Base-by-base conservation (phyloP, 2,113 vertebrate genomes). In the Tragelaphus buxtoni region DNA sequence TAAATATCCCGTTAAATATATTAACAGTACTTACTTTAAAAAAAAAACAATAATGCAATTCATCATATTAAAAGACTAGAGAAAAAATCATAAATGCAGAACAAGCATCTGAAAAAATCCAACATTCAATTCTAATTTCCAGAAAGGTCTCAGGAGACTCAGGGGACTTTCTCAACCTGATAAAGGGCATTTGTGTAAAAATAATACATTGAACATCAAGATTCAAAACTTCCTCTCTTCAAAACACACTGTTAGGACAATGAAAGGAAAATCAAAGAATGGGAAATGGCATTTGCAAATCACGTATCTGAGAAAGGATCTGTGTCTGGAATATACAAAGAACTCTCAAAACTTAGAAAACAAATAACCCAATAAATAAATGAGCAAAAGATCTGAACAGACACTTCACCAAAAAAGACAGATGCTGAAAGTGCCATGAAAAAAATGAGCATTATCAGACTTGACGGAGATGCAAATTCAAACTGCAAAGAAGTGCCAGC, bases 21-120 rank as follows among this genome's bases (percentile, higher is more conserved):
- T n/a, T 32, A 79, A 87, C 12, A 20, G 16, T 56, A 32, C 56
- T 79, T 83, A 55, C 69, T 56, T 60, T 12, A 2, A 80, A 92
- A 79, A 77, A 87, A 85, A 91, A 2, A 51, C 49, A 55, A 55
- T 20, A 42, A 56, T 35, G 39, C 35, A 80, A 88, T 42, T 88
- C 17, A 56, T 76, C 20, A 79, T 63, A 95, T 42, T 86, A 35
- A 56, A 94, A 94, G 87, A 65, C 10, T 53, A 22, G 28, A 80
- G 72, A 49, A 82, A 42, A 63, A 24, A 56, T 45, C 10, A 80
- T 4, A 80, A 22, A 81, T 22, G 17, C 7, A 83, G 63, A 90
- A 93, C 81, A 90, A 87, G 30, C 53, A 90, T 26, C 11, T 65
- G 77, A 96, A 49, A 88, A 97, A 92, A 95, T 77, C 61, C 28